A percentile compares a stretch with the other conserved stretches of the same genome.
These are phyloP conservation scores for Turritopsis dohrnii DNA, from an alignment of 30 jellyfish, hydroid and myxozoan species.

Conservation along the genomic window DNA sequence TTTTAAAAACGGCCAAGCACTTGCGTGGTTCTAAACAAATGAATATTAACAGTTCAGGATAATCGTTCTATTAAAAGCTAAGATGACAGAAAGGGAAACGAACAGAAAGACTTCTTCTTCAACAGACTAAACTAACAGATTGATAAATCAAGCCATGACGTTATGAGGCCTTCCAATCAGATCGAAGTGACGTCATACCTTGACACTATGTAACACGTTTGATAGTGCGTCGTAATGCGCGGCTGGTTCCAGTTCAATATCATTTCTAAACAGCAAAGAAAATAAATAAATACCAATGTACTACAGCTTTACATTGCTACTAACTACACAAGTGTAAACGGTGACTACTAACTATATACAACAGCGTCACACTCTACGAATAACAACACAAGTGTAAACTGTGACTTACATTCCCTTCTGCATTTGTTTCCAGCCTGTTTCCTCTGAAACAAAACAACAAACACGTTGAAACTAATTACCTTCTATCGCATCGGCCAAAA, in stretches of 20 bases:
- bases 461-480: background rate
- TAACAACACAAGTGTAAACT: background rate
- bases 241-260: slow-evolving; percentile 55
- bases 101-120: background rate
- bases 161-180: background rate
- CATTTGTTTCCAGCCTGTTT: slow-evolving; percentile 84
- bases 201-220: slow-evolving; percentile 71
- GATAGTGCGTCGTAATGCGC: slow-evolving; percentile 60
- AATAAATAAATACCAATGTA: too few relatives aligned
- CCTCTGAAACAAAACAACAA: slow-evolving; percentile 41
- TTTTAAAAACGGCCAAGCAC: slow-evolving; percentile 97
- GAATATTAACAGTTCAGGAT: background rate
- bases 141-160: too few relatives aligned
- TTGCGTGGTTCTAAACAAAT: slow-evolving; percentile 85
- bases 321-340: too few relatives aligned
- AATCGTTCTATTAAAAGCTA: background rate
- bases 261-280: slow-evolving; percentile 24
- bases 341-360: too few relatives aligned
- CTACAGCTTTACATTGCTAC: too few relatives aligned
- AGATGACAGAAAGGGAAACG: background rate
- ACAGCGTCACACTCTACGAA: background rate
- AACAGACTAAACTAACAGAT: background rate
- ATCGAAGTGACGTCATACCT: slow-evolving; percentile 30
- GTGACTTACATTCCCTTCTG: slow-evolving; percentile 52
- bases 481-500: too few relatives aligned